A percentile compares a stretch with the other conserved stretches of the same genome.
These are phyloP conservation scores for Scyliorhinus canicula DNA, from an alignment of 2,797 vertebrate species.

Conservation along the genomic window DNA sequence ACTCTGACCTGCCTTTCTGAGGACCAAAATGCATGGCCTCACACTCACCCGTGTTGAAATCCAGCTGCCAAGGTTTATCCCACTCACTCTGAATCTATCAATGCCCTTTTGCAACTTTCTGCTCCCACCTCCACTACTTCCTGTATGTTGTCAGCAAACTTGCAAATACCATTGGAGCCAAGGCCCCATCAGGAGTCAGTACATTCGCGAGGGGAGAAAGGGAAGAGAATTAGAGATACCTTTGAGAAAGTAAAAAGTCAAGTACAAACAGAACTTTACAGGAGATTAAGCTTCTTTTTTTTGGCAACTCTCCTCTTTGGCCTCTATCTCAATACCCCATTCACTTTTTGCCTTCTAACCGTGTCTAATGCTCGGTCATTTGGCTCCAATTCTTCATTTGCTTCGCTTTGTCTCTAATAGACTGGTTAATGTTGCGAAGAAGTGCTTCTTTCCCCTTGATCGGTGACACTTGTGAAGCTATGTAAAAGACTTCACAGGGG, in stretches of 20 bases:
- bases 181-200: not conserved
- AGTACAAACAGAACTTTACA: not conserved
- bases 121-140: not conserved
- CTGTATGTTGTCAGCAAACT: not conserved
- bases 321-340: not conserved
- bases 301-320: not conserved
- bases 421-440: slow-evolving; percentile 20
- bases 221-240: not conserved
- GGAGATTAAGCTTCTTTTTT: not conserved
- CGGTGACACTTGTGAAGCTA: not conserved
- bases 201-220: not conserved
- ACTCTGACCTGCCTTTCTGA: not conserved
- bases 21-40: not conserved
- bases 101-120: not conserved
- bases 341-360: not conserved
- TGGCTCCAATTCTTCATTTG: not conserved
- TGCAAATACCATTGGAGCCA: not conserved
- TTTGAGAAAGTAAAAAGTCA: not conserved
- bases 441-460: slow-evolving; percentile 19
- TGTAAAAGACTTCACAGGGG: not conserved
- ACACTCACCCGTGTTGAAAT: not conserved
- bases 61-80: not conserved
- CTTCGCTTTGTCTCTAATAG: slow-evolving; percentile 4
- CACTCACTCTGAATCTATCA: not conserved
- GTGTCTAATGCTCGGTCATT: slow-evolving; percentile 15